Conservation (phyloP, 2,888 invertebrate genomes). For the Griposia aprilina region DNA sequence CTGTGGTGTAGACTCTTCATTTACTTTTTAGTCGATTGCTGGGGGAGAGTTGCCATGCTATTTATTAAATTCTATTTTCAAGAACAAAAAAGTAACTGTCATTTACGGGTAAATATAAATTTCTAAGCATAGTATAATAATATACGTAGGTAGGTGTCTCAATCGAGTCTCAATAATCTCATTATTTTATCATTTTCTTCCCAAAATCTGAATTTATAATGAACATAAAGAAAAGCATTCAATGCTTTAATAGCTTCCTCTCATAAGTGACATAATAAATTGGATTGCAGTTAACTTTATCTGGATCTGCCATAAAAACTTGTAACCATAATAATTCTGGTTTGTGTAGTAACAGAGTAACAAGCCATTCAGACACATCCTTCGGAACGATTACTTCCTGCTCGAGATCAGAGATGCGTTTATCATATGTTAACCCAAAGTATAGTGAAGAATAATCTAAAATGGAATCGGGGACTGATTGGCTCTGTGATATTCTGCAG, state of each 20-base stretch:
- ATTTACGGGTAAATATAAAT: constrained; percentile 61
- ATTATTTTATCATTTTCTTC: constrained; percentile 39
- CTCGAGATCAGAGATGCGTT: constrained; percentile 80
- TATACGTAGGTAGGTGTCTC: constrained; percentile 17
- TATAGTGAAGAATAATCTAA: constrained; percentile 63
- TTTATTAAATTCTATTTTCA: constrained; percentile 27
- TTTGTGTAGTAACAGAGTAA: constrained; percentile 55
- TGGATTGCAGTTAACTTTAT: constrained; percentile 19
- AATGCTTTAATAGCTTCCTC: constrained; percentile 1
- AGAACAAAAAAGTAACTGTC: constrained; percentile 47
- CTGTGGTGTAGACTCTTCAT: neutral
- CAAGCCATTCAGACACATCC: constrained; percentile 60
- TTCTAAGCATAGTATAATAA: no score
- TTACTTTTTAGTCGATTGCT: constrained; percentile 33
- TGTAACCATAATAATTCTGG: constrained; percentile 43
- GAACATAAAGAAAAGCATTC: constrained; percentile 19
- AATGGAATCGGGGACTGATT: constrained; percentile 92
- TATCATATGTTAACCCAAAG: constrained; percentile 67
- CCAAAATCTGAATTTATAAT: constrained; percentile 39
- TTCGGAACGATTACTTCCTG: constrained; percentile 77
- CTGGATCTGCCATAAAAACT: constrained; percentile 33
- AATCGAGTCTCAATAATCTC: constrained; percentile 1
- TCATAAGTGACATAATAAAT: constrained; percentile 8
- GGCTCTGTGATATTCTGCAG: constrained; percentile 95
- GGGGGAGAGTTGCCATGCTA: neutral